phyloP scores from a whole-genome alignment of 2,113 vertebrate genomes.

The Stomatorhinus ivindoensis region DNA sequence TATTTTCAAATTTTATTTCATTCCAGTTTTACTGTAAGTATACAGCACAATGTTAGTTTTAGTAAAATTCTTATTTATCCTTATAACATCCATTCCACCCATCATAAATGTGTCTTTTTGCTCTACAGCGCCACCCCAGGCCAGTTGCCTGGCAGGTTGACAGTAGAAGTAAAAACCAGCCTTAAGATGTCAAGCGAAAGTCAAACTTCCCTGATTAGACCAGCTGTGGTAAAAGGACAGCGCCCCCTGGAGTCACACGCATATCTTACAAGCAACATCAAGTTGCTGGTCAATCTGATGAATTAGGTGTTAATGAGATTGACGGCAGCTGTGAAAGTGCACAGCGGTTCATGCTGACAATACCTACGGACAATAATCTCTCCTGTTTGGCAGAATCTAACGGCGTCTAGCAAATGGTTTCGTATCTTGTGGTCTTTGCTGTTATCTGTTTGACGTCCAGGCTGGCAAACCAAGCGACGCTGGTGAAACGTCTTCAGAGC shows the following conservation, averaged over 20 bases:
- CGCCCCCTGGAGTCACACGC: neutral
- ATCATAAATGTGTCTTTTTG: neutral
- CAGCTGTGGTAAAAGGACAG: neutral
- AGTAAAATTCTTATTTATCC: too few species aligned
- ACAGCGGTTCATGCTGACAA: neutral
- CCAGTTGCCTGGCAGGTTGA: neutral
- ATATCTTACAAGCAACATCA: neutral
- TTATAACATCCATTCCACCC: too few species aligned
- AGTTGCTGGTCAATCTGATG: neutral
- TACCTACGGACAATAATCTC: neutral
- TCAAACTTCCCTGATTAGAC: neutral
- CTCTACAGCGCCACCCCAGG: neutral
- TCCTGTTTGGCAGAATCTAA: neutral
- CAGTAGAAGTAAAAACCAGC: neutral
- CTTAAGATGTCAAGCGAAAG: neutral
- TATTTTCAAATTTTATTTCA: too few species aligned
- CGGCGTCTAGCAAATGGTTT: neutral
- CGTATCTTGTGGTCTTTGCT: neutral
- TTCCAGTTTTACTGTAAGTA: too few species aligned
- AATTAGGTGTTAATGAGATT: neutral
- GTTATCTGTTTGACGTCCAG: neutral
- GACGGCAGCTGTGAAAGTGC: neutral
- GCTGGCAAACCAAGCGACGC: neutral
- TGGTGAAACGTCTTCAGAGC: neutral
- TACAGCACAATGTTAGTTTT: neutral